phyloP scores from a whole-genome alignment of 2,113 vertebrate species.

The Lonchura striata region DNA sequence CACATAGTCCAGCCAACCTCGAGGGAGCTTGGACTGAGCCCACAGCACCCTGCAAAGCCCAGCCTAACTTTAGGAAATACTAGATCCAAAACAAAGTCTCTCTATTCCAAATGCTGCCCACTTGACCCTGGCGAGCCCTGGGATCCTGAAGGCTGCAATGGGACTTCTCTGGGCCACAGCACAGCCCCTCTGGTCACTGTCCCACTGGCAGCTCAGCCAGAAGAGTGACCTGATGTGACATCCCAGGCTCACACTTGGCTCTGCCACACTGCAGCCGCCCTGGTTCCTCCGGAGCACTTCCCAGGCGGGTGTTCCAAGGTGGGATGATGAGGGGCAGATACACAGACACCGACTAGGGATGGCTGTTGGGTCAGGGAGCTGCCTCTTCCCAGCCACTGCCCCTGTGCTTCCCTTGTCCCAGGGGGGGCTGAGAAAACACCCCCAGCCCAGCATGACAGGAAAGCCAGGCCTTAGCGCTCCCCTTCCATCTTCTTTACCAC shows the following conservation, averaged over 20 bases:
- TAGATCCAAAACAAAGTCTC: conserved; percentile 45
- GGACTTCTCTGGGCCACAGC: background rate
- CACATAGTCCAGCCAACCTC: background rate
- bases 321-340: background rate
- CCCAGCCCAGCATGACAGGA: background rate
- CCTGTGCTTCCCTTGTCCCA: background rate
- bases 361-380: background rate
- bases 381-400: background rate
- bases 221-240: background rate
- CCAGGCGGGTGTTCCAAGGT: background rate
- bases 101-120: background rate
- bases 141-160: background rate
- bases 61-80: conserved; percentile 16
- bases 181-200: background rate
- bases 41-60: background rate
- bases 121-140: background rate
- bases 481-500: background rate
- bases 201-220: background rate
- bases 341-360: background rate
- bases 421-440: background rate
- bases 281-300: background rate
- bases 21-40: background rate
- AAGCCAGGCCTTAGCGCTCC: background rate
- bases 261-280: background rate
- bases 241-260: background rate